phyloP scores from a whole-genome alignment of 1,140 invertebrate genomes.

The Zaprionus tsacasi region DNA sequence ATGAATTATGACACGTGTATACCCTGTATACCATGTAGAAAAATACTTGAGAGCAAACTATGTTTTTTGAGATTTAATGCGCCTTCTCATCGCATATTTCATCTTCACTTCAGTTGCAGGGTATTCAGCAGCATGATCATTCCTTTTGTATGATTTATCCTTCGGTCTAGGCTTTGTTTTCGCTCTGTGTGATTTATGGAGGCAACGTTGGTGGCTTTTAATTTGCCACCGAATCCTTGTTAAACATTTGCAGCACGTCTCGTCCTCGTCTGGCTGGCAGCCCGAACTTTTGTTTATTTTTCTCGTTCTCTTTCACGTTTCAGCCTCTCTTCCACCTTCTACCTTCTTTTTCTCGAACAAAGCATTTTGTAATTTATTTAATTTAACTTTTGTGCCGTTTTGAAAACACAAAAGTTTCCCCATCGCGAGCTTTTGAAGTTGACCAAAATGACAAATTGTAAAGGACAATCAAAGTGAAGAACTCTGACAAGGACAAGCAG shows the following conservation, averaged over 20 bases:
- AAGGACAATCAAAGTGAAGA: conserved; percentile 40
- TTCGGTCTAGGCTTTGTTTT: conserved; percentile 63
- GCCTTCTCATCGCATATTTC: neutral
- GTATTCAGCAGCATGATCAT: conserved; percentile 41
- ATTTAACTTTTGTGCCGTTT: conserved; percentile 64
- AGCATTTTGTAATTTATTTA: conserved; percentile 81
- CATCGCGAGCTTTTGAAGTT: conserved; percentile 60
- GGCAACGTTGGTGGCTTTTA: conserved; percentile 69
- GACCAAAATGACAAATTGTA: conserved; percentile 62
- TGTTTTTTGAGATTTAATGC: neutral
- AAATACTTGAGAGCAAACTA: neutral
- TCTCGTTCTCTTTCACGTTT: conserved; percentile 14
- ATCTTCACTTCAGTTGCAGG: neutral
- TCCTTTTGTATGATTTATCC: conserved; percentile 49
- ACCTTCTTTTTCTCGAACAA: conserved; percentile 69
- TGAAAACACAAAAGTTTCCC: conserved; percentile 60
- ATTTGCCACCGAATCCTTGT: conserved; percentile 67
- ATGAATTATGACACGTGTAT: conserved; percentile 1
- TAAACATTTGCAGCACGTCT: conserved; percentile 55
- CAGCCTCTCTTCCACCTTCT: neutral
- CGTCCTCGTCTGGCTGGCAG: conserved; percentile 51
- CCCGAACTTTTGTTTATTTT: conserved; percentile 66
- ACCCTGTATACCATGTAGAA: too few species aligned
- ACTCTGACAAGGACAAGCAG: conserved; percentile 3
- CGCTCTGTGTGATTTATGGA: conserved; percentile 63